Evolutionary conservation across 2,888 invertebrate genomes (phyloP).

Genomic region (Bombyx huttoni): DNA sequence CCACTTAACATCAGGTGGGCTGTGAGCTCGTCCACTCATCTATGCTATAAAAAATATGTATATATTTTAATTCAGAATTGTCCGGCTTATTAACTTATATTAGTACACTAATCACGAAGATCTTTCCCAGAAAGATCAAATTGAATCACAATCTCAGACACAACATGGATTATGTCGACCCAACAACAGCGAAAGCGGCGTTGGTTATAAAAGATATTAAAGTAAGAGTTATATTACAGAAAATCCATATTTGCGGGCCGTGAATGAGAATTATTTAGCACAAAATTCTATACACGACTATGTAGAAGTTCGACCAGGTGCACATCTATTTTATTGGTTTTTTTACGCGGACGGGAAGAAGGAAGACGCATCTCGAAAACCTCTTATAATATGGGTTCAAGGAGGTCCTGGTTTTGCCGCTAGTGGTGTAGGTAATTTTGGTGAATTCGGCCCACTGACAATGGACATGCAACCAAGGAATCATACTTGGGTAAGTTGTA

Average conservation of each 20-base stretch:
- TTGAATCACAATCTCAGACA: too few relatives aligned
- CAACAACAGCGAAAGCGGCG: too few relatives aligned
- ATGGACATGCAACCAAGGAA: conserved; percentile 76
- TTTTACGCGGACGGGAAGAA: conserved; percentile 80
- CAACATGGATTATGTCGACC: too few relatives aligned
- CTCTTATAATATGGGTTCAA: conserved; percentile 89
- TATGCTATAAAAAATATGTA: too few relatives aligned
- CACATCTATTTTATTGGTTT: conserved; percentile 91
- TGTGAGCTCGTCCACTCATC: too few relatives aligned
- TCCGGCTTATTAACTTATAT: too few relatives aligned
- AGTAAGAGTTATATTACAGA: not conserved
- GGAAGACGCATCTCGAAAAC: conserved; percentile 67
- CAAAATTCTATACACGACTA: conserved; percentile 72
- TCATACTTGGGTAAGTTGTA: conserved; percentile 79
- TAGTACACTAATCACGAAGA: too few relatives aligned
- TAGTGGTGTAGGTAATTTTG: conserved; percentile 89
- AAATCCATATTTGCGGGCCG: conserved; percentile 39
- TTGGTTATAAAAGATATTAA: too few relatives aligned
- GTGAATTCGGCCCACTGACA: conserved; percentile 84
- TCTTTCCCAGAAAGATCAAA: too few relatives aligned
- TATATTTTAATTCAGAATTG: not conserved
- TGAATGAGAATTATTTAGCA: conserved; percentile 28
- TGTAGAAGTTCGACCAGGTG: conserved; percentile 80
- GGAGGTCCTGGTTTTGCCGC: conserved; percentile 90
- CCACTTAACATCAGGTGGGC: too few relatives aligned